phyloP scores from a whole-genome alignment of 2,888 invertebrate species.

The Bombylius major region DNA sequence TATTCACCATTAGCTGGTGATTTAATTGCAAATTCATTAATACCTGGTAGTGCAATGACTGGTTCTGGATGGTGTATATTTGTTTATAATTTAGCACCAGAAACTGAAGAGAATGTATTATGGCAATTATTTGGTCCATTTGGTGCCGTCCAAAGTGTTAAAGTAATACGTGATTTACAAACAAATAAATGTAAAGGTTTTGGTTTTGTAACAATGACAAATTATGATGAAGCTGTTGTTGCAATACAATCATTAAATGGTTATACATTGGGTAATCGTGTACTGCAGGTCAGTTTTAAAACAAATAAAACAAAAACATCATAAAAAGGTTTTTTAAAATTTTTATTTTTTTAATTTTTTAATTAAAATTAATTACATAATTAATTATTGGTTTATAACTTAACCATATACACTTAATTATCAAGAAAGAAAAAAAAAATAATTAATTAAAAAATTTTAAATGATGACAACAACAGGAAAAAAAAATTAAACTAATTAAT shows the following conservation, averaged over 20 bases:
- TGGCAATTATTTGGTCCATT: conserved; percentile 97
- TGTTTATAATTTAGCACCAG: conserved; percentile 90
- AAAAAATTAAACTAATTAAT: neutral
- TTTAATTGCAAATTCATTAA: conserved; percentile 59
- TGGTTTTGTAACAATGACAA: conserved; percentile 97
- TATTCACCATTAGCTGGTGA: conserved; percentile 74
- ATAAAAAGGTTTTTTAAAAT: conserved; percentile 20
- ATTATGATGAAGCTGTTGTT: conserved; percentile 92
- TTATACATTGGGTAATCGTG: conserved; percentile 87
- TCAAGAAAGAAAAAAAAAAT: conserved; percentile 6
- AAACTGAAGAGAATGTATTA: conserved; percentile 88
- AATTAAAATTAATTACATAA: conserved; percentile 2
- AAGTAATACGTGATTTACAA: conserved; percentile 88
- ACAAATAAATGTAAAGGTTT: conserved; percentile 98
- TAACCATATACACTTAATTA: conserved; percentile 16
- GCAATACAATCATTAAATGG: conserved; percentile 95
- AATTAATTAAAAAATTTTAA: neutral
- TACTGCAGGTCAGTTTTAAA: conserved; percentile 96
- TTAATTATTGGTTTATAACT: conserved; percentile 7
- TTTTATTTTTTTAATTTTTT: neutral
- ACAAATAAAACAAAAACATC: conserved; percentile 69
- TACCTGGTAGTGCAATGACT: conserved; percentile 74
- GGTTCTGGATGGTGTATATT: conserved; percentile 74
- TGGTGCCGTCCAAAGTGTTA: conserved; percentile 93
- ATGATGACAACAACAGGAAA: neutral